phyloP scores from a whole-genome alignment of 92 coral and sea anemone species.

The Actinostola sp. region DNA sequence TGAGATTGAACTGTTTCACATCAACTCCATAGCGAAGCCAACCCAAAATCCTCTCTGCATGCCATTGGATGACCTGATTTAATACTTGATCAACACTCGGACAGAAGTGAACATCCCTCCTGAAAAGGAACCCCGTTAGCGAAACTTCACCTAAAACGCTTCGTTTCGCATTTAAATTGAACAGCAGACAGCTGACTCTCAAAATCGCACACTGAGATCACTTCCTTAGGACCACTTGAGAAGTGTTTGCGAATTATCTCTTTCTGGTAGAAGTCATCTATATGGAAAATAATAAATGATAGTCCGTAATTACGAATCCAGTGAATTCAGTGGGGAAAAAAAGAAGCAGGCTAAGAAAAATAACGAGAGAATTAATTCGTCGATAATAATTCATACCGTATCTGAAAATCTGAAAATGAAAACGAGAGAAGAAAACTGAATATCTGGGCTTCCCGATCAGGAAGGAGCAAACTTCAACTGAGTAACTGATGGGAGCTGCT shows the following conservation, averaged over 20 bases:
- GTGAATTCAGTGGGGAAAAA: too few relatives aligned
- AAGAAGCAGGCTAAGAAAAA: too few relatives aligned
- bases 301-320: too few relatives aligned
- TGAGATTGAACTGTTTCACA: slow-evolving; percentile 8
- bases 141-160: not conserved
- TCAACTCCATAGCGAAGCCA: slow-evolving; percentile 23
- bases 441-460: slow-evolving; percentile 6
- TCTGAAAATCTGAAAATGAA: not conserved
- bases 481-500: too few relatives aligned
- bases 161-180: not conserved
- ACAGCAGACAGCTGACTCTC: not conserved
- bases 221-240: too few relatives aligned
- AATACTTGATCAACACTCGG: not conserved
- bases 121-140: not conserved
- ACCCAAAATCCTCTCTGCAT: not conserved
- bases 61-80: not conserved
- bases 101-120: not conserved
- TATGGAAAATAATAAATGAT: too few relatives aligned
- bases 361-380: too few relatives aligned
- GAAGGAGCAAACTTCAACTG: slow-evolving; percentile 4
- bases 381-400: too few relatives aligned
- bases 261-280: too few relatives aligned
- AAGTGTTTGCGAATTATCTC: too few relatives aligned
- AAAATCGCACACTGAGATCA: not conserved
- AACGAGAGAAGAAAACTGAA: not conserved